Evolutionary conservation across 2,888 invertebrate genomes (phyloP), one percentile per base, ranked within the genome.

Genomic region (Zelleria hepariella): DNA sequence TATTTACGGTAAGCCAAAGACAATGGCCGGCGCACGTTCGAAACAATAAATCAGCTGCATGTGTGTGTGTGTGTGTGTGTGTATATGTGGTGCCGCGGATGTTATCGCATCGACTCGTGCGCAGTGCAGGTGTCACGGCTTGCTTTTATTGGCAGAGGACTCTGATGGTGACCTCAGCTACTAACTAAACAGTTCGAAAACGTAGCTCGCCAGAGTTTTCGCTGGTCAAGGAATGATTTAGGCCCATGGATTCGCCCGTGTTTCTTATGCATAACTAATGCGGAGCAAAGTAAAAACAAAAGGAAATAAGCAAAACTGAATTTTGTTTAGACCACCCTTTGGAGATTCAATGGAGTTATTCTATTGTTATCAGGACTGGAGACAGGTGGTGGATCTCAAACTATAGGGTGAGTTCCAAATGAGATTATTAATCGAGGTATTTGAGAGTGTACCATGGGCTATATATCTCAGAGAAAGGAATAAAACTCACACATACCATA

Each of bases 401-500:
- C n/a, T n/a, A n/a, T n/a, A n/a, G n/a, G n/a, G n/a, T n/a, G n/a
- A n/a, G n/a, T n/a, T n/a, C n/a, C n/a, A n/a, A n/a, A n/a, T n/a
- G n/a, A n/a, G n/a, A n/a, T n/a, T n/a, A n/a, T n/a, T n/a, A n/a
- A n/a, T n/a, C n/a, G n/a, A n/a, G n/a, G n/a, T n/a, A n/a, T n/a
- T n/a, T n/a, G n/a, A 32, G 8, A 32, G 32, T 32, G 5, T 10
- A 42, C n/a, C n/a, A 15, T 42, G 2, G 10, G 15, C 10, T 15
- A 42, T 1, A 15, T 15, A 42, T 15, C 7, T 10, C 15, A 10
- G 32, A 15, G 32, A 42, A 3, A 3, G 32, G 32, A 42, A 42
- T 10, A 42, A 42, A 42, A 42, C 4, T 15, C 32, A 48, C 24
- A 24, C 48, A 15, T 57, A 57, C 24, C 47, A 26, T 74, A 86